Conservation (phyloP, 2,797 vertebrate species). For the Microchirus variegatus region DNA sequence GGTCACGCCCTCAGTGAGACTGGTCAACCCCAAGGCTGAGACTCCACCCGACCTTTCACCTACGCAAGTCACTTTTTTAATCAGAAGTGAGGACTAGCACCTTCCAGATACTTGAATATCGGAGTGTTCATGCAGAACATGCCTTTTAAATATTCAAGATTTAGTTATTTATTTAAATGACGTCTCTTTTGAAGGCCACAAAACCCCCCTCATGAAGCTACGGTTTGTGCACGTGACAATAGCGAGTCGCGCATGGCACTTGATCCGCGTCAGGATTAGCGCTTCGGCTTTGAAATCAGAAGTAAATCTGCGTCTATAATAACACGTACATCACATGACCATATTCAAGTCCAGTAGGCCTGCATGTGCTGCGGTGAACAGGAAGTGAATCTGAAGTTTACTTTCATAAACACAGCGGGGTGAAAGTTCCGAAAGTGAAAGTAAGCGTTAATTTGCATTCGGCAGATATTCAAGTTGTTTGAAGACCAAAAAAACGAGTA, state of each 20-base stretch:
- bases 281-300: too few relatives aligned
- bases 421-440: too few relatives aligned
- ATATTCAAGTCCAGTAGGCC: too few relatives aligned
- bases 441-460: too few relatives aligned
- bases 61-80: slow-evolving; percentile 24
- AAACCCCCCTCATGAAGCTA: not conserved
- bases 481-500: too few relatives aligned
- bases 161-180: too few relatives aligned
- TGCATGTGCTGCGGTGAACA: too few relatives aligned
- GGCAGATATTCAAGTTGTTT: too few relatives aligned
- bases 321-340: too few relatives aligned
- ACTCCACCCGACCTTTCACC: slow-evolving; percentile 26
- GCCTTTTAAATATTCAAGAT: not conserved
- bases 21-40: slow-evolving; percentile 64
- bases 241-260: slow-evolving; percentile 11
- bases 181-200: not conserved
- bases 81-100: not conserved
- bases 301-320: too few relatives aligned
- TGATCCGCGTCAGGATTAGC: not conserved
- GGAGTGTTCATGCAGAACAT: not conserved
- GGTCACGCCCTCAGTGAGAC: slow-evolving; percentile 63
- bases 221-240: slow-evolving; percentile 17
- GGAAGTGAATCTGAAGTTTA: too few relatives aligned
- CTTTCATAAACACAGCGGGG: too few relatives aligned
- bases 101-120: not conserved